Base-by-base conservation (phyloP, 2,113 vertebrate genomes). In the Coptodon rendalli region DNA sequence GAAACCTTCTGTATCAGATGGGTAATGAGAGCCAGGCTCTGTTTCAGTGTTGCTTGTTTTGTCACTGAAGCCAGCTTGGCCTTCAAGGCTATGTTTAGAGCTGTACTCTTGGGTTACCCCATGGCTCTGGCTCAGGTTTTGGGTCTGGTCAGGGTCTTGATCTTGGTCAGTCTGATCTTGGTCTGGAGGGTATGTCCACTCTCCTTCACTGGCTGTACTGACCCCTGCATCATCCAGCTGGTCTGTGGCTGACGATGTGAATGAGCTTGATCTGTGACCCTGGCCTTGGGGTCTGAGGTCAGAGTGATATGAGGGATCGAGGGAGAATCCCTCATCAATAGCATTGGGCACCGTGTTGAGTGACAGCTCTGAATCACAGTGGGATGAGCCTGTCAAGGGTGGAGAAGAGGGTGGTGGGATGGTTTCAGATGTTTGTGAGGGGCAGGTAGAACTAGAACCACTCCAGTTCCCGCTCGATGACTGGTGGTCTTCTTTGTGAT, bases 381-480 rank as follows among this genome's bases (percentile, higher is more conserved):
- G 98, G 0, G 99, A 99, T 87, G 99, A 99, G 89, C 99, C 98
- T 22, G 99, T 99, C 92, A 99, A 95, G 0, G 98, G 99, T 80
- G 99, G 98, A 83, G 99, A 99, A 79, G 99, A 98, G 29, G 99
- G 97, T 43, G 98, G 98, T 56, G 98, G 98, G 80, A 99, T 97
- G 17, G 98, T 99, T 96, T 99, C 99, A 5, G 99, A 99, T 1
- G 98, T 99, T 94, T 99, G 99, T 5, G 99, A 99, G 11, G 99
- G 99, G 92, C 99, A 99, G 0, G 99, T 99, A 83, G 99, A 99
- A 93, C 98, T 99, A 91, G 98, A 99, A 79, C 99, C 99, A 0
- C 99, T 99, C 99, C 99, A 99, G 95, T 99, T 99, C 11, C 99
- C 99, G 27, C 99, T 99, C 59, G 99, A 99, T 4, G 99, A 99